phyloP scores from a whole-genome alignment of 2,888 invertebrate genomes.

The Ceramica pisi region DNA sequence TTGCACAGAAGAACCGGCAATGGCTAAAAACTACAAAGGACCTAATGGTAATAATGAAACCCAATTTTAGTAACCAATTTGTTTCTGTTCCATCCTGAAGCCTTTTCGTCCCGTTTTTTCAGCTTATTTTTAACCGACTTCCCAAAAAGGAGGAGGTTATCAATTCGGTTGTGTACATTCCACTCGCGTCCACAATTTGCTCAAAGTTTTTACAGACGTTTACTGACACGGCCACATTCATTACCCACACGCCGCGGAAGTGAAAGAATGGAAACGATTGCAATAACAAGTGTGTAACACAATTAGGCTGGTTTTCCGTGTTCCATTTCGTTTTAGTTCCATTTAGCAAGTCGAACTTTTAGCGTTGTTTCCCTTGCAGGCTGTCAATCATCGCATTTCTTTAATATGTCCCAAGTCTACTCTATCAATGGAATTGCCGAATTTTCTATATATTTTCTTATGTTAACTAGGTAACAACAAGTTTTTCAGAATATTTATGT shows the following conservation, averaged over 20 bases:
- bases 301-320: slow-evolving; percentile 30
- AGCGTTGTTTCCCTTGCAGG: slow-evolving; percentile 1
- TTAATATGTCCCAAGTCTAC: not conserved
- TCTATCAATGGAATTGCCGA: not conserved
- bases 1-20: not conserved
- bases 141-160: too few relatives aligned
- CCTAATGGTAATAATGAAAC: not conserved
- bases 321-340: slow-evolving; percentile 16
- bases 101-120: not conserved
- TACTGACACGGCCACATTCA: not conserved
- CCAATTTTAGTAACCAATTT: not conserved
- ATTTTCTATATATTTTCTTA: not conserved
- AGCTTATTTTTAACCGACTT: too few relatives aligned
- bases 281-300: not conserved
- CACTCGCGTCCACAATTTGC: not conserved
- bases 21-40: too few relatives aligned
- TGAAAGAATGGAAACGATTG: slow-evolving; percentile 1
- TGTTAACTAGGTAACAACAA: too few relatives aligned
- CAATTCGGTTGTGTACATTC: too few relatives aligned
- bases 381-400: not conserved
- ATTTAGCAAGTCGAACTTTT: slow-evolving; percentile 27
- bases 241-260: not conserved
- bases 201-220: not conserved
- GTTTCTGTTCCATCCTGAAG: too few relatives aligned
- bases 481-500: too few relatives aligned